Evolutionary conservation across 2,113 vertebrate species (phyloP).

Genomic region (Danionella cerebrum): DNA sequence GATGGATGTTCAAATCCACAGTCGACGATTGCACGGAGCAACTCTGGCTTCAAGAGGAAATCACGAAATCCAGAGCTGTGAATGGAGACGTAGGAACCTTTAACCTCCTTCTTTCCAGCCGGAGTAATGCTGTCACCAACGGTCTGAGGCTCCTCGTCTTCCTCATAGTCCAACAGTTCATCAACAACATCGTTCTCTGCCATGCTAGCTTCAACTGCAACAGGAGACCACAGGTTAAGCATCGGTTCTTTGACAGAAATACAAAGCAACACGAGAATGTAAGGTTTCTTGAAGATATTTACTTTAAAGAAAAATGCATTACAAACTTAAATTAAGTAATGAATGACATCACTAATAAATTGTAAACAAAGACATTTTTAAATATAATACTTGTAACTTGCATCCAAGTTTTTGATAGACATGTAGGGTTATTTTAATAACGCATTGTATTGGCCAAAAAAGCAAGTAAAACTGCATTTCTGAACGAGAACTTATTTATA

Average conservation of each 20-base stretch:
- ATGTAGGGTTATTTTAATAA: too few species aligned
- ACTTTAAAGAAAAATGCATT: too few species aligned
- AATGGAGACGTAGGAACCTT: slow-evolving; percentile 83
- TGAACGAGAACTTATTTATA: too few species aligned
- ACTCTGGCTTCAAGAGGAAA: slow-evolving; percentile 80
- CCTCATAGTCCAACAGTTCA: slow-evolving; percentile 80
- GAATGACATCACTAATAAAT: too few species aligned
- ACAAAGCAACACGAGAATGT: too few species aligned
- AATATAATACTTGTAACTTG: too few species aligned
- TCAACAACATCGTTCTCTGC: slow-evolving; percentile 77
- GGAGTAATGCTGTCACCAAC: slow-evolving; percentile 57
- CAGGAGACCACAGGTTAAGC: background rate
- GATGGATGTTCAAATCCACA: slow-evolving; percentile 85
- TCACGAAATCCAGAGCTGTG: slow-evolving; percentile 85
- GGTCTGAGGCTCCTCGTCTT: slow-evolving; percentile 77
- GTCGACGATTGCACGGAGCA: slow-evolving; percentile 79
- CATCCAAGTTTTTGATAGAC: too few species aligned
- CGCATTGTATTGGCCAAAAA: too few species aligned
- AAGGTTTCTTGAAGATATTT: too few species aligned
- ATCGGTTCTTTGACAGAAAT: background rate
- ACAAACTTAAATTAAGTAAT: too few species aligned
- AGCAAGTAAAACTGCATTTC: too few species aligned
- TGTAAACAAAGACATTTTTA: too few species aligned
- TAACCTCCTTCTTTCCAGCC: slow-evolving; percentile 74
- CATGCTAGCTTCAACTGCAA: slow-evolving; percentile 52